Conservation (phyloP, 2,113 vertebrate species). For the Bos taurus region DNA sequence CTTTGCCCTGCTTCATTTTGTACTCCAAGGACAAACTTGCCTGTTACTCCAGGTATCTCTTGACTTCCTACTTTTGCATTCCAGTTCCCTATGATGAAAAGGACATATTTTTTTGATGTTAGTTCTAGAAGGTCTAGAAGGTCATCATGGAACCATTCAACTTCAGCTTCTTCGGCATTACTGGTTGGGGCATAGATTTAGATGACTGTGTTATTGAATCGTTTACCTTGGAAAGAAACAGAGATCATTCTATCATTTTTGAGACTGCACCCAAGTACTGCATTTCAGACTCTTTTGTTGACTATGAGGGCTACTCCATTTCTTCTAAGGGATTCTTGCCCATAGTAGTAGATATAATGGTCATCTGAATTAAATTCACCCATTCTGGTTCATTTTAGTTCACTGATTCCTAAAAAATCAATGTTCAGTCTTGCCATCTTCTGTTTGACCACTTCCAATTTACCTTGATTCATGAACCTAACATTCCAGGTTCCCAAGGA, state of each 20-base stretch:
- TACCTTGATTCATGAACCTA: background rate
- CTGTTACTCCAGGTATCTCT: background rate
- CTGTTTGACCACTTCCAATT: background rate
- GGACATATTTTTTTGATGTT: background rate
- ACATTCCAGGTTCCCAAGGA: background rate
- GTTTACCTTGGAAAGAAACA: background rate
- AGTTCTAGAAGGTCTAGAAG: background rate
- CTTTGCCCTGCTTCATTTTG: background rate
- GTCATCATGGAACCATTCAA: background rate
- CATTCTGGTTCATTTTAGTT: background rate
- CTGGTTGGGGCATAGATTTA: background rate
- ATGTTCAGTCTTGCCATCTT: background rate
- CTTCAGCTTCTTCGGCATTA: background rate
- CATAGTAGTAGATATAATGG: background rate
- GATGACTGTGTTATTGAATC: background rate
- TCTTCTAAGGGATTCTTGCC: background rate
- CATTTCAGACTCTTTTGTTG: background rate
- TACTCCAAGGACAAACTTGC: background rate
- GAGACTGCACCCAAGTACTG: background rate
- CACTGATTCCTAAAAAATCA: background rate
- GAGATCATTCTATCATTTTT: background rate
- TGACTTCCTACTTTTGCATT: background rate
- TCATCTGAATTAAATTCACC: background rate
- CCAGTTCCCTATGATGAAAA: background rate
- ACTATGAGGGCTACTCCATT: background rate